Conservation (phyloP, 2,888 invertebrate species). For the Epistrophella euchroma region DNA sequence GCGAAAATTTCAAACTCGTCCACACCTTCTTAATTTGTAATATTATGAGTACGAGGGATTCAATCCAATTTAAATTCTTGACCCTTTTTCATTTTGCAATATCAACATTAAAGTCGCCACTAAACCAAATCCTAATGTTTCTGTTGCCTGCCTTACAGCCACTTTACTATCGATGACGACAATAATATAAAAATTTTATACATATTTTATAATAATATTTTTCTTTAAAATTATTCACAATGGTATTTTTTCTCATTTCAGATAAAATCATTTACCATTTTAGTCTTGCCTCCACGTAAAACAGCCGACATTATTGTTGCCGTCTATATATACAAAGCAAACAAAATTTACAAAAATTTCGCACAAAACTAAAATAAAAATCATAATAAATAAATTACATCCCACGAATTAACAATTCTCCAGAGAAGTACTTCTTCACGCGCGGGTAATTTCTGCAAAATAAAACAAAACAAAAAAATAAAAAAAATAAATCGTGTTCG, state of each 20-base stretch:
- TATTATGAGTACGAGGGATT: no score
- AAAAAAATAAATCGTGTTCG: conserved; percentile 37
- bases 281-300: conserved; percentile 1
- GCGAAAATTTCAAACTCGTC: no score
- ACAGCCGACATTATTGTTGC: background rate
- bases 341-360: background rate
- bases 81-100: no score
- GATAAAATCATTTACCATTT: background rate
- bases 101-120: no score
- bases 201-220: background rate
- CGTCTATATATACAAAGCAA: background rate
- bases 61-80: no score
- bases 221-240: background rate
- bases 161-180: no score
- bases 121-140: no score
- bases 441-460: conserved; percentile 17
- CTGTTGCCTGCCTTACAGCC: no score
- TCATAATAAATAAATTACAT: conserved; percentile 14
- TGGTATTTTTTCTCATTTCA: background rate
- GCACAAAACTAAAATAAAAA: conserved; percentile 6
- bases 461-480: background rate
- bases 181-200: no score
- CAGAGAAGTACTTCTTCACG: conserved; percentile 24
- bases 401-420: conserved; percentile 16
- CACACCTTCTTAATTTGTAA: no score